Conservation (phyloP, 2,113 vertebrate genomes). For the Pygoscelis antarcticus region DNA sequence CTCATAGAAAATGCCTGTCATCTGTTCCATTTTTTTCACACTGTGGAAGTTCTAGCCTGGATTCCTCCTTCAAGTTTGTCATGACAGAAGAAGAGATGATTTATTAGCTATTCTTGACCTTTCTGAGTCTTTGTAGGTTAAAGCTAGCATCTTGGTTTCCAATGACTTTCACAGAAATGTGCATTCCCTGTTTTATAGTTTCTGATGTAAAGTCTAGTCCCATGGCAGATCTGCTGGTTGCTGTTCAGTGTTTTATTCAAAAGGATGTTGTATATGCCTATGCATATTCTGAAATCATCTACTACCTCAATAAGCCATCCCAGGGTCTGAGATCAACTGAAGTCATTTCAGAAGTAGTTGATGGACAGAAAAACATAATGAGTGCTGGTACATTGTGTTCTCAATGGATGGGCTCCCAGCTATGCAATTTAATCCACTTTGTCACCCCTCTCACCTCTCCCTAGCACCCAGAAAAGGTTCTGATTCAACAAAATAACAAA, state of each 20-base stretch:
- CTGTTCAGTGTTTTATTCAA: neutral
- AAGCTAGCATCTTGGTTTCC: neutral
- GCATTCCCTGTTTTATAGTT: neutral
- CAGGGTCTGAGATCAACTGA: neutral
- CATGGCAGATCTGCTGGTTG: neutral
- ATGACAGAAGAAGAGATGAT: neutral
- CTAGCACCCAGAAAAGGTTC: neutral
- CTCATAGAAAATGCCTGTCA: neutral
- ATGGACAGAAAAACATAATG: neutral
- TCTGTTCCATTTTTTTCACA: neutral
- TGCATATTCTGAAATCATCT: neutral
- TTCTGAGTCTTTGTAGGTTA: neutral
- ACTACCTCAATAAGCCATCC: neutral
- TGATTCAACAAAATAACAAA: neutral
- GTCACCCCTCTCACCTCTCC: neutral
- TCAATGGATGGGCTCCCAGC: neutral
- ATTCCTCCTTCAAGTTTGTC: neutral
- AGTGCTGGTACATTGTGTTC: neutral
- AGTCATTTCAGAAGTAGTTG: neutral
- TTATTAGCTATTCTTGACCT: neutral
- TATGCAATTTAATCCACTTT: neutral
- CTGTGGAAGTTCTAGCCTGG: neutral
- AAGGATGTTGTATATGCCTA: neutral
- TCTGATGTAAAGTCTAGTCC: neutral
- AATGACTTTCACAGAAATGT: neutral